phyloP scores from a whole-genome alignment of 2,888 invertebrate species.

The Xanthorhoe designata region DNA sequence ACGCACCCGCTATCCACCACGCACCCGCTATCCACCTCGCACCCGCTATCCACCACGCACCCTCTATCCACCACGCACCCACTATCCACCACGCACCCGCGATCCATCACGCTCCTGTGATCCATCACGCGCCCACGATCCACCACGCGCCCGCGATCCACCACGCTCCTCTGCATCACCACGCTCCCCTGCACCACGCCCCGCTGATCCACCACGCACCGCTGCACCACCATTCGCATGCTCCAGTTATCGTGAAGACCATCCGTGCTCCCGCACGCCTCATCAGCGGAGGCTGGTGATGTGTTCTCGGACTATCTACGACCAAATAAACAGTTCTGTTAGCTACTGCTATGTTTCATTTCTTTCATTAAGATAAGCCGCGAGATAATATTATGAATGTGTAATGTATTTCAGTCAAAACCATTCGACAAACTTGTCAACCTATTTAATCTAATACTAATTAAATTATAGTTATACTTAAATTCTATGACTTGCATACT shows the following conservation, averaged over 20 bases:
- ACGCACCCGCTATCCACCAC: slow-evolving; percentile 23
- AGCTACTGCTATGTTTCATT: slow-evolving; percentile 26
- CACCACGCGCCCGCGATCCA: slow-evolving; percentile 32
- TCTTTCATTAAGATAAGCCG: too few relatives aligned
- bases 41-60: not conserved
- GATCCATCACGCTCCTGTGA: too few relatives aligned
- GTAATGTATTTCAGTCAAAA: not conserved
- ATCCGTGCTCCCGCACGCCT: slow-evolving; percentile 15
- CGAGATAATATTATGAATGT: not conserved
- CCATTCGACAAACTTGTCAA: not conserved
- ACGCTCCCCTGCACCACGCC: slow-evolving; percentile 17
- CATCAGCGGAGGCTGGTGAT: slow-evolving; percentile 40
- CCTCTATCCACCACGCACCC: slow-evolving; percentile 27
- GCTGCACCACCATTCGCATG: slow-evolving; percentile 21
- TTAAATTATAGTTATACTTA: not conserved
- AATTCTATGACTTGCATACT: not conserved
- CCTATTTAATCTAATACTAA: not conserved
- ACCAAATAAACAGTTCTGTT: slow-evolving; percentile 31
- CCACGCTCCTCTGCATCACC: slow-evolving; percentile 38
- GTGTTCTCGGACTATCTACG: slow-evolving; percentile 10
- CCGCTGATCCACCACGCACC: slow-evolving; percentile 27
- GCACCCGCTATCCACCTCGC: slow-evolving; percentile 34
- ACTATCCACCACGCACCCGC: slow-evolving; percentile 26
- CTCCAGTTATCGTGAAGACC: slow-evolving; percentile 9
- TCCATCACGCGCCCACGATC: slow-evolving; percentile 31